Evolutionary conservation across 2,888 invertebrate species (phyloP), one percentile per base, ranked within the genome.

Genomic region (Lapara coniferarum): DNA sequence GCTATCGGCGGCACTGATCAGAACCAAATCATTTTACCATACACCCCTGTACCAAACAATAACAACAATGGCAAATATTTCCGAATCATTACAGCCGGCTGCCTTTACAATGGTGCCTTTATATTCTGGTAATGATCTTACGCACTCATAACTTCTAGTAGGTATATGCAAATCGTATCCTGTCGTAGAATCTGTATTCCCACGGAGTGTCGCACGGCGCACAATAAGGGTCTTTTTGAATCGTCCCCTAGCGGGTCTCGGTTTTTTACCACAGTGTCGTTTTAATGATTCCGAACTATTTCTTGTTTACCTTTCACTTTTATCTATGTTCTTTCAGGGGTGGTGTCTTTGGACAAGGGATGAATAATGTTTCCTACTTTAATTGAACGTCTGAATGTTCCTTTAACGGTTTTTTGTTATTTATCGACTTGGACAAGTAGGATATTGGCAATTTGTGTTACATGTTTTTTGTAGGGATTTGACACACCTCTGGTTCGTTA

Each of bases 301-400:
- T 84, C 83, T 74, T 92, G 90, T 92, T 93, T 92, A 92, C 89
- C 81, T 87, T 88, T 84, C 83, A 81, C 85, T 83, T 86, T 90
- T 91, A 88, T 91, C 88, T 87, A 84, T 85, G 81, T 52, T 56
- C 75, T 71, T 77, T 77, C 78, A 83, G 79, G 90, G 90, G 91
- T 86, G 89, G 88, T 86, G 81, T 86, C 87, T 90, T 90, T 91
- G 85, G 89, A 89, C 87, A 87, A 83, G 84, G 80, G 77, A 87
- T 87, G 88, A 90, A 87, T 85, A 80, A 90, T 89, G 72, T 71
- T 79, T 78, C 81, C 85, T 83, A 70, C 77, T 80, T 80, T 87
- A 85, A 87, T 86, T 83, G 78, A 81, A 70, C 71, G 52, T 73
- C 58, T 69, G 46, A 70, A 76, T 77, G 75, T 70, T 72, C 74